These are phyloP conservation scores for Grammomys dolichurus DNA, from an alignment of 2,113 vertebrate species.

Conservation along the genomic window DNA sequence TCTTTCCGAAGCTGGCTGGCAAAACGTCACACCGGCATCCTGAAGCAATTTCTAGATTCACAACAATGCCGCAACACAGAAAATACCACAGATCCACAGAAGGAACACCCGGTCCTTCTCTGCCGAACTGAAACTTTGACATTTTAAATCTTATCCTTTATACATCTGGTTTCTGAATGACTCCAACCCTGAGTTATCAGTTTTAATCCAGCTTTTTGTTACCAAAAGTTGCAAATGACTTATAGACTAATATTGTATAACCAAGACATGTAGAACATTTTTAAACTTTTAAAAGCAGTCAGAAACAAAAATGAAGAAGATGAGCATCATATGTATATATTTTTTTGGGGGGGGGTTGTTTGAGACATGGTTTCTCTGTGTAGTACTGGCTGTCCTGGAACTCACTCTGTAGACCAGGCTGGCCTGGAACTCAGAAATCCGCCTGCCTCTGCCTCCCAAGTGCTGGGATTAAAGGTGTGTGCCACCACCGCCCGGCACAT, in stretches of 20 bases:
- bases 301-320: too few relatives aligned
- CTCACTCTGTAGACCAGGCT: background rate
- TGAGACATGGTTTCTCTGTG: background rate
- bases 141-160: too few relatives aligned
- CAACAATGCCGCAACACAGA: background rate
- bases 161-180: too few relatives aligned
- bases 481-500: background rate
- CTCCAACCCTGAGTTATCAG: too few relatives aligned
- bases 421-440: background rate
- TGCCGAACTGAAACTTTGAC: slow-evolving; percentile 71
- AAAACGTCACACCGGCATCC: slow-evolving; percentile 76
- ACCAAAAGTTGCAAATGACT: too few relatives aligned
- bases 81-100: background rate
- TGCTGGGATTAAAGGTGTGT: background rate
- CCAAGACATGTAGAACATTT: too few relatives aligned
- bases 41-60: slow-evolving; percentile 39
- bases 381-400: background rate
- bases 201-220: too few relatives aligned
- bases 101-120: background rate
- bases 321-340: too few relatives aligned
- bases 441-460: background rate
- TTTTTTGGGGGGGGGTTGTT: too few relatives aligned
- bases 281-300: too few relatives aligned
- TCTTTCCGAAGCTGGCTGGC: slow-evolving; percentile 87
- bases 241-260: too few relatives aligned